Base-by-base conservation (phyloP, 1,140 invertebrate species). In the Ridgeia piscesae region DNA sequence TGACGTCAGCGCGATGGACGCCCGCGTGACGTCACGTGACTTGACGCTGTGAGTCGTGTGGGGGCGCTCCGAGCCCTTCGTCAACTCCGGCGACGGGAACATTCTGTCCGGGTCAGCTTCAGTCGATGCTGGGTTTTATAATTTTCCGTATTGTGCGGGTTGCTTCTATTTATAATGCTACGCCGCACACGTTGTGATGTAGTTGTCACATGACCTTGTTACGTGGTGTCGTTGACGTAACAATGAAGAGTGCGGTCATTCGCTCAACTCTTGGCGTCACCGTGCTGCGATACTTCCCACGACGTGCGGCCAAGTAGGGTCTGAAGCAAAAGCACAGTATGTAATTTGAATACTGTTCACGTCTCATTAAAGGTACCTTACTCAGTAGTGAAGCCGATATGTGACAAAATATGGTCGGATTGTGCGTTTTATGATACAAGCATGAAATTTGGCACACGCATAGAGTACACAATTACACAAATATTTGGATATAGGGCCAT, bases 1-100 rank as follows among this genome's bases (percentile, higher is more conserved):
- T 42, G 34, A 8, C 89, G 89, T 90, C 89, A 35, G 34, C 89
- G 89, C 89, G 89, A 90, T 33, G 89, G 89, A 35, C 11, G 11
- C 34, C 31, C 34, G 89, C 21, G 17, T 35, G n/a, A n/a, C n/a
- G 27, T 77, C 58, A 77, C 58, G 58, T 77, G 58, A 77, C 58
- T 8, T 77, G 2, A 31, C 27, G 27, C 58, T 77, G 27, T 77
- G 58, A 77, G 58, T 77, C 58, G 58, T 77, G 58, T 77, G 58
- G 17, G 58, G 58, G 58, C 17, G 58, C 4, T 77, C 58, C 14
- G 58, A 31, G 27, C 58, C 17, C 14, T 77, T 77, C 58, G 17
- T 77, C 27, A 4, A 4, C 4, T 21, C 17, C 58, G 58, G 14
- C 58, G 58, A 17, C 58, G 58, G 58, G 58, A 77, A 77, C 58